Conservation (phyloP, 2,797 vertebrate species). For the Diceros bicornis region DNA sequence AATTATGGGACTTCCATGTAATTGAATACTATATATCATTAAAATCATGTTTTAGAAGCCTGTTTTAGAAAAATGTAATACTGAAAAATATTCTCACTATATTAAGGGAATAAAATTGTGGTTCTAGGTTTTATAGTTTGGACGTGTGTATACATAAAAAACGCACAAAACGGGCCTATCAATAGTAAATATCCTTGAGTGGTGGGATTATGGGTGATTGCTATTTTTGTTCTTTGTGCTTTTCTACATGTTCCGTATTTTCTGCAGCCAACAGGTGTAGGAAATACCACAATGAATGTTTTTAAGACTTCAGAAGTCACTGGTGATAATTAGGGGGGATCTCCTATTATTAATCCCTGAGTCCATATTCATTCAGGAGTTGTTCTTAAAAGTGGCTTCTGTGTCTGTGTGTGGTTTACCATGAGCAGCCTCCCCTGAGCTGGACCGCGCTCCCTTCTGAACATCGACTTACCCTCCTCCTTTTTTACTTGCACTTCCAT, state of each 20-base stretch:
- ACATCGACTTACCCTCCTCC: neutral
- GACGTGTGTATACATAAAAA: neutral
- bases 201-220: neutral
- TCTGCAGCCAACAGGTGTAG: neutral
- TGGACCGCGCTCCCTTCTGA: accelerated
- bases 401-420: neutral
- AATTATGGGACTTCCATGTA: neutral
- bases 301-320: neutral
- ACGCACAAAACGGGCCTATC: accelerated
- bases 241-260: neutral
- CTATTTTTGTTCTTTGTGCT: neutral
- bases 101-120: neutral
- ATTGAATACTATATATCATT: neutral
- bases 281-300: neutral
- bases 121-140: neutral
- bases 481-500: neutral
- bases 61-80: neutral
- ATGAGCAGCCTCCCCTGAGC: accelerated
- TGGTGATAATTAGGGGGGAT: neutral
- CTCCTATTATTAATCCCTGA: neutral
- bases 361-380: neutral
- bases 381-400: neutral
- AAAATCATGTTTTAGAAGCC: neutral
- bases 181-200: neutral
- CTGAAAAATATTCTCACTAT: neutral